phyloP scores from a whole-genome alignment of 2,888 invertebrate species.

The Muschampia plurimacula region DNA sequence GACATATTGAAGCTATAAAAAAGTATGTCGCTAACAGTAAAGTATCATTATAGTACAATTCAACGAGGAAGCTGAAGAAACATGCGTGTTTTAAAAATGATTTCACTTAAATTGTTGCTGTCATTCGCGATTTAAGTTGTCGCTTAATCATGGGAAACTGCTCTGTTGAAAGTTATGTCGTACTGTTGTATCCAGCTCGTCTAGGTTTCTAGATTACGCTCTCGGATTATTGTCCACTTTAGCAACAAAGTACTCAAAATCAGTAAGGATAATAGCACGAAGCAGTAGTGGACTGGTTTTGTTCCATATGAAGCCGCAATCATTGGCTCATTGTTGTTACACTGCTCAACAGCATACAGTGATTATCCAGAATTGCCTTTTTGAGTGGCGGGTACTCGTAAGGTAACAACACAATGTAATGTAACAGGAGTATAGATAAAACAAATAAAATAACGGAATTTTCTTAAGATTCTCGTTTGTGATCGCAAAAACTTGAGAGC shows the following conservation, averaged over 20 bases:
- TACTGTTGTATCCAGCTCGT: conserved; percentile 10
- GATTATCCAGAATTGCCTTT: conserved; percentile 34
- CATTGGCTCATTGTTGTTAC: conserved; percentile 26
- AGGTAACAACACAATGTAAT: conserved; percentile 38
- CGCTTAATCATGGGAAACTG: conserved; percentile 51
- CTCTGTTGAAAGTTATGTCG: conserved; percentile 37
- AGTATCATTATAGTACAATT: conserved; percentile 57
- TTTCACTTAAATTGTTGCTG: conserved; percentile 57
- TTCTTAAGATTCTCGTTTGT: conserved; percentile 51
- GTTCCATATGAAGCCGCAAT: conserved; percentile 6
- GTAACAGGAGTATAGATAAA: conserved; percentile 51
- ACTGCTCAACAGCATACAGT: conserved; percentile 38
- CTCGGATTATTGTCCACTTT: conserved; percentile 20
- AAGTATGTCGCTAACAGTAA: conserved; percentile 48
- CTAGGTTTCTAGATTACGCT: conserved; percentile 29
- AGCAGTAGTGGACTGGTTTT: conserved; percentile 11
- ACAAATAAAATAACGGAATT: conserved; percentile 54
- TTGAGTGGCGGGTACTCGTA: conserved; percentile 32
- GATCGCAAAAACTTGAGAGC: conserved; percentile 54
- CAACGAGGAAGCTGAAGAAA: conserved; percentile 53
- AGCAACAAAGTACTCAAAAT: conserved; percentile 22
- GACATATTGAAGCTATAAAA: conserved; percentile 43
- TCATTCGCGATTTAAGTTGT: conserved; percentile 42
- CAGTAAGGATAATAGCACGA: conserved; percentile 12
- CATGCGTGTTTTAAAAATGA: conserved; percentile 53